Evolutionary conservation across 2,797 vertebrate genomes (phyloP).

Genomic region (Cephalopachus bancanus): DNA sequence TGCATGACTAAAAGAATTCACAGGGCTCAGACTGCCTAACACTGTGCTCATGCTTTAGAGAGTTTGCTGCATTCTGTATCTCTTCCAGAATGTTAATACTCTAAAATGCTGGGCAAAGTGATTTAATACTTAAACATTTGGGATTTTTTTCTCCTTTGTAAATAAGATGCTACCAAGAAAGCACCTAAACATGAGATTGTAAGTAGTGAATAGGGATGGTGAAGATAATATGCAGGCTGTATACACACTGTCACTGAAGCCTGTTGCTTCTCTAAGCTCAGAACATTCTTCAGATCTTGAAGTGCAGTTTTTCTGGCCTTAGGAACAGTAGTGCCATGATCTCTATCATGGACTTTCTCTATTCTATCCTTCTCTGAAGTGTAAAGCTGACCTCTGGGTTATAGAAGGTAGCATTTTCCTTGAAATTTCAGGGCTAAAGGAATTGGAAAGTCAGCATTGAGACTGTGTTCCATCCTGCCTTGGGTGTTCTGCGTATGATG

Average conservation of each 20-base stretch:
- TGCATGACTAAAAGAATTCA: conserved; percentile 94
- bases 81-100: conserved; percentile 92
- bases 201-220: conserved; percentile 95
- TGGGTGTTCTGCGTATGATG: not conserved
- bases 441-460: not conserved
- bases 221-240: conserved; percentile 90
- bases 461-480: not conserved
- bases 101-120: conserved; percentile 94
- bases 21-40: conserved; percentile 95
- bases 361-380: not conserved
- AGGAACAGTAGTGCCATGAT: not conserved
- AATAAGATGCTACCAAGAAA: conserved; percentile 94
- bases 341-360: not conserved
- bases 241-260: not conserved
- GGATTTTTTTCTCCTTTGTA: conserved; percentile 89
- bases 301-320: conserved; percentile 73
- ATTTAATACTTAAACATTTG: conserved; percentile 89
- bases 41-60: conserved; percentile 92
- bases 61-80: conserved; percentile 89
- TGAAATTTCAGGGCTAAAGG: not conserved
- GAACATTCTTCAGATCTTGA: not conserved
- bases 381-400: not conserved
- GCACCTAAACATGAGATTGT: conserved; percentile 98
- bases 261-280: not conserved
- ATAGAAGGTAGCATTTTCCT: not conserved